Percentiles rank a stretch among this genome's conserved stretches.
These are phyloP conservation scores for Metopia argyrocephala DNA, from an alignment of 2,888 invertebrate species.

Conservation along the genomic window DNA sequence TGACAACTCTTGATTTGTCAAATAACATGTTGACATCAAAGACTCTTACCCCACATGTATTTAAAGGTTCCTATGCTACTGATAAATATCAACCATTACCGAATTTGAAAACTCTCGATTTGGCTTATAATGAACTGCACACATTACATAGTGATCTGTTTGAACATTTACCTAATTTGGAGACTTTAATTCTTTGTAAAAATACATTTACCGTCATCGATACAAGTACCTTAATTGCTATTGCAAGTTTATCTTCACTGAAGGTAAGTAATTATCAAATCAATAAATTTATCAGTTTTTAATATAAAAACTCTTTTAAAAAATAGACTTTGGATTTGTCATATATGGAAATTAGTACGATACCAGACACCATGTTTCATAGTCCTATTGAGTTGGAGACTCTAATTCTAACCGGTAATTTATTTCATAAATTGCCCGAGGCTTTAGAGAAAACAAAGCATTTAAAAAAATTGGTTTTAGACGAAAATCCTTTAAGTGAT, in stretches of 20 bases:
- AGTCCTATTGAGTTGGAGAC: constrained; percentile 83
- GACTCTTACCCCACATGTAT: constrained; percentile 82
- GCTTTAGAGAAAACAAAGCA: constrained; percentile 82
- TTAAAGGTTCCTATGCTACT: constrained; percentile 80
- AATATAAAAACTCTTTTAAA: not conserved
- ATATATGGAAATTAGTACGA: constrained; percentile 81
- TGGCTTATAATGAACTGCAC: constrained; percentile 86
- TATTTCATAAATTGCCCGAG: constrained; percentile 81
- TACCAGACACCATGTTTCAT: constrained; percentile 85
- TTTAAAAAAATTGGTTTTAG: constrained; percentile 82
- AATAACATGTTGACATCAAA: constrained; percentile 83
- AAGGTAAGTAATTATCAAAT: constrained; percentile 80
- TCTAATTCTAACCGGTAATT: constrained; percentile 85
- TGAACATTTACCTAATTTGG: constrained; percentile 85
- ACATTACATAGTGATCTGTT: constrained; percentile 86
- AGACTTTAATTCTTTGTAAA: constrained; percentile 84
- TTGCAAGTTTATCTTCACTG: constrained; percentile 82
- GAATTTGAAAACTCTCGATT: constrained; percentile 75
- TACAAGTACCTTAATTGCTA: constrained; percentile 82
- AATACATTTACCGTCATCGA: constrained; percentile 87
- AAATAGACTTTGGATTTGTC: constrained; percentile 83
- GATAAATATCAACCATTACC: constrained; percentile 70
- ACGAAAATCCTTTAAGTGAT: constrained; percentile 84
- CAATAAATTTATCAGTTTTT: not conserved
- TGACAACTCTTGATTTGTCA: constrained; percentile 84